phyloP scores from a whole-genome alignment of 2,888 invertebrate species.

The Pteria penguin region DNA sequence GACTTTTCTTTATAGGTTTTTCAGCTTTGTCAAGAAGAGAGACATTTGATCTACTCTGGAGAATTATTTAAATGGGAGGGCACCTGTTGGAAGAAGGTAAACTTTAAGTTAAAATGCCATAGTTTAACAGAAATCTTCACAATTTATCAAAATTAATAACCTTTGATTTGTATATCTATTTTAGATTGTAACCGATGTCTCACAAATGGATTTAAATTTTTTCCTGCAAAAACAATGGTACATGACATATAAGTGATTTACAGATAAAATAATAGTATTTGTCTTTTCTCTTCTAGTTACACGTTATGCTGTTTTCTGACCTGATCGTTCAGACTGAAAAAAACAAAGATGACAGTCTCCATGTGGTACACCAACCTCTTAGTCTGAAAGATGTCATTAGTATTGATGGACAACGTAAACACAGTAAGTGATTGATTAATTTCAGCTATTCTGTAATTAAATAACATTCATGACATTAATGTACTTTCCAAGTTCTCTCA shows the following conservation, averaged over 20 bases:
- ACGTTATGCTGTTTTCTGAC: conserved; percentile 74
- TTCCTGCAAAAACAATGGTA: too few relatives aligned
- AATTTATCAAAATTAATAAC: too few relatives aligned
- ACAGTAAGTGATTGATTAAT: conserved; percentile 54
- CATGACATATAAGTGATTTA: too few relatives aligned
- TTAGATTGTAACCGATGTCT: too few relatives aligned
- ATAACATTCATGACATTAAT: too few relatives aligned
- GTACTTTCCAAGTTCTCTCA: too few relatives aligned
- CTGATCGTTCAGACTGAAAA: conserved; percentile 67
- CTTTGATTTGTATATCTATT: too few relatives aligned
- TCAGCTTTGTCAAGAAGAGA: conserved; percentile 72
- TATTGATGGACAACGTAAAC: conserved; percentile 67
- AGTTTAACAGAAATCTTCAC: too few relatives aligned
- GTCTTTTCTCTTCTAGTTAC: conserved; percentile 49
- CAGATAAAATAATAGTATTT: too few relatives aligned
- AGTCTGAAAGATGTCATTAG: conserved; percentile 64
- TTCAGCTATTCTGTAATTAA: too few relatives aligned
- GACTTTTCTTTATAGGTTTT: conserved; percentile 63
- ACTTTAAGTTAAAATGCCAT: too few relatives aligned
- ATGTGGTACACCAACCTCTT: conserved; percentile 70
- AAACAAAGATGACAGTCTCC: conserved; percentile 63
- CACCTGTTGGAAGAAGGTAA: conserved; percentile 68
- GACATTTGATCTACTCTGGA: conserved; percentile 75
- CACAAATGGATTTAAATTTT: too few relatives aligned
- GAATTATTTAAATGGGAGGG: conserved; percentile 70